phyloP scores from a whole-genome alignment of 2,797 vertebrate genomes.

The Phoebastria nigripes region DNA sequence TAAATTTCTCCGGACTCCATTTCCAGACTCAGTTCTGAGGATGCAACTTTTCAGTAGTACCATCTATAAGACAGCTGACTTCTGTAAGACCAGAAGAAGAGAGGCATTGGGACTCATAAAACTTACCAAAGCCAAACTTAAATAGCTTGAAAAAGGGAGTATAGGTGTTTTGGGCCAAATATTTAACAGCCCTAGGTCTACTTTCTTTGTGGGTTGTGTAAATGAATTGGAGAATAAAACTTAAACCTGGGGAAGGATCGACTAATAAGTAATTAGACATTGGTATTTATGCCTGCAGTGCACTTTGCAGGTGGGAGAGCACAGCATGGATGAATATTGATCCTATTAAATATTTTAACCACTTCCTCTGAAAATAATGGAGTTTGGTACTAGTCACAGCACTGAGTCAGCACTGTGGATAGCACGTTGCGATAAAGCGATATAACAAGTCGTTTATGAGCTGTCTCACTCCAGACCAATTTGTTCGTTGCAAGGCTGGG shows the following conservation, averaged over 20 bases:
- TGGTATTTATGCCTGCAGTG: neutral
- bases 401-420: neutral
- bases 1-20: neutral
- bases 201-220: neutral
- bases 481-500: neutral
- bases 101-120: neutral
- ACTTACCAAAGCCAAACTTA: neutral
- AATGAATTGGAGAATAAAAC: neutral
- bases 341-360: neutral
- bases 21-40: neutral
- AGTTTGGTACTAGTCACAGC: neutral
- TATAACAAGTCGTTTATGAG: neutral
- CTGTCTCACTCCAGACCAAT: neutral
- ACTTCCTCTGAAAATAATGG: neutral
- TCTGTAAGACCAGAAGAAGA: neutral
- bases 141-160: neutral
- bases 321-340: neutral
- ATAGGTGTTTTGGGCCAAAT: neutral
- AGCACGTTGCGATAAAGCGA: rapidly evolving
- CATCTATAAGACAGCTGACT: neutral
- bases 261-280: neutral
- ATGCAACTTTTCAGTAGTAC: neutral
- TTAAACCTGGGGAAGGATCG: neutral
- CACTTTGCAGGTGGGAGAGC: neutral
- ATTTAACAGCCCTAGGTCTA: neutral